phyloP scores from a whole-genome alignment of 1,140 invertebrate genomes.

The Euwallacea similis region DNA sequence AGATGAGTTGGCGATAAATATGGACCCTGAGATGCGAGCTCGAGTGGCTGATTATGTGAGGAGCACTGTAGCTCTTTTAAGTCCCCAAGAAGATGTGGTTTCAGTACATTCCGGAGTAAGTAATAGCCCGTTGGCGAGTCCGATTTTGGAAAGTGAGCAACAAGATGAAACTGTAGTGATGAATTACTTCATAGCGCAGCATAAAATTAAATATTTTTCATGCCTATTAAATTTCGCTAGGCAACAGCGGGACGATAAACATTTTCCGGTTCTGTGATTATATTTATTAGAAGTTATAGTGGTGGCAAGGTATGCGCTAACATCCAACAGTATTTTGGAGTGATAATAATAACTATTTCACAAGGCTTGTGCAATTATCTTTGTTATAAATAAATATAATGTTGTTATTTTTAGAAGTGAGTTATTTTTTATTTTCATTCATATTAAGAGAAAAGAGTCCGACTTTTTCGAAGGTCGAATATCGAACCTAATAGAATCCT shows the following conservation, averaged over 20 bases:
- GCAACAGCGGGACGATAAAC: conserved; percentile 43
- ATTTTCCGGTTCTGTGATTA: conserved; percentile 38
- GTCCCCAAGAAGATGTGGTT: conserved; percentile 39
- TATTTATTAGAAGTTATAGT: not conserved
- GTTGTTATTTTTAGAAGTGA: too few species aligned
- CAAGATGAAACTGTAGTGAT: conserved; percentile 52
- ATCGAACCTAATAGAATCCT: too few species aligned
- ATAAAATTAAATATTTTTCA: conserved; percentile 57
- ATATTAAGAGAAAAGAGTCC: too few species aligned
- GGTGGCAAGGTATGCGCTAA: too few species aligned
- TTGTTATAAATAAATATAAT: too few species aligned
- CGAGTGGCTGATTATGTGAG: conserved; percentile 60
- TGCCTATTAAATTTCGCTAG: conserved; percentile 57
- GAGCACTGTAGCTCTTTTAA: conserved; percentile 56
- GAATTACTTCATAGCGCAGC: conserved; percentile 56
- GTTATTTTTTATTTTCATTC: too few species aligned
- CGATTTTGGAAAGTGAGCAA: conserved; percentile 47
- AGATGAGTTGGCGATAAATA: conserved; percentile 52
- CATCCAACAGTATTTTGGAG: too few species aligned
- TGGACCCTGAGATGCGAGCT: conserved; percentile 59
- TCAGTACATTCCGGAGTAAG: conserved; percentile 48
- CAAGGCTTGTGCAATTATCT: too few species aligned
- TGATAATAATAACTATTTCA: too few species aligned
- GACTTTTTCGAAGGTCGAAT: too few species aligned
- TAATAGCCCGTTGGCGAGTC: conserved; percentile 47